A percentile compares a stretch with the other conserved stretches of the same genome.
Conservation (phyloP, 2,797 vertebrate species). For the Microctenopoma stevenorrisi region DNA sequence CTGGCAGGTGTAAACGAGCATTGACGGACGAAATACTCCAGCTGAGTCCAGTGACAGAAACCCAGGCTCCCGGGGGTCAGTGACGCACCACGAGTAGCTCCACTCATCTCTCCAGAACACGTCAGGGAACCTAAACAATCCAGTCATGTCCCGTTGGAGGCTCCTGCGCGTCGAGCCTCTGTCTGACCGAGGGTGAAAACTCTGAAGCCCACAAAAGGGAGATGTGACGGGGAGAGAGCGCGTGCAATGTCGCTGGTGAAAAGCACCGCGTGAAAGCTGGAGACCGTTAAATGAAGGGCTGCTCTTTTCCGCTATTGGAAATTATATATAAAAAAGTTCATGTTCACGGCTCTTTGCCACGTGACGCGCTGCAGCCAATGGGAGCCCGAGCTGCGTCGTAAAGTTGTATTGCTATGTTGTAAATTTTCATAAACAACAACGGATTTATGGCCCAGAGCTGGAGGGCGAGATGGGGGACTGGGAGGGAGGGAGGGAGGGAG, state of each 20-base stretch:
- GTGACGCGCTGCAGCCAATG: conserved; percentile 93
- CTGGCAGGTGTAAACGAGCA: conserved; percentile 88
- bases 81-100: conserved; percentile 75
- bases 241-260: conserved; percentile 61
- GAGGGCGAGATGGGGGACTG: conserved; percentile 39
- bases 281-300: conserved; percentile 90
- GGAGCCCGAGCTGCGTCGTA: conserved; percentile 91
- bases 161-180: conserved; percentile 64
- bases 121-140: conserved; percentile 66
- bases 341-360: conserved; percentile 94
- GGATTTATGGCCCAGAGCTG: conserved; percentile 94
- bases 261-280: conserved; percentile 86
- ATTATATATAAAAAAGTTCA: conserved; percentile 99
- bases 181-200: conserved; percentile 60
- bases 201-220: conserved; percentile 15
- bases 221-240: conserved; percentile 38
- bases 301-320: conserved; percentile 96
- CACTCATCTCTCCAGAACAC: conserved; percentile 81
- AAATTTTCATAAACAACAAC: conserved; percentile 99
- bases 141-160: conserved; percentile 54
- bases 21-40: conserved; percentile 80
- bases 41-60: conserved; percentile 45
- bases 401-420: conserved; percentile 98
- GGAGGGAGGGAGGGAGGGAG: not conserved
- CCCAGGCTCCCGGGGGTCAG: conserved; percentile 77